These are phyloP conservation scores for Paracentrotus lividus DNA, from an alignment of 53 echinoderm and acorn worm species.

Conservation along the genomic window DNA sequence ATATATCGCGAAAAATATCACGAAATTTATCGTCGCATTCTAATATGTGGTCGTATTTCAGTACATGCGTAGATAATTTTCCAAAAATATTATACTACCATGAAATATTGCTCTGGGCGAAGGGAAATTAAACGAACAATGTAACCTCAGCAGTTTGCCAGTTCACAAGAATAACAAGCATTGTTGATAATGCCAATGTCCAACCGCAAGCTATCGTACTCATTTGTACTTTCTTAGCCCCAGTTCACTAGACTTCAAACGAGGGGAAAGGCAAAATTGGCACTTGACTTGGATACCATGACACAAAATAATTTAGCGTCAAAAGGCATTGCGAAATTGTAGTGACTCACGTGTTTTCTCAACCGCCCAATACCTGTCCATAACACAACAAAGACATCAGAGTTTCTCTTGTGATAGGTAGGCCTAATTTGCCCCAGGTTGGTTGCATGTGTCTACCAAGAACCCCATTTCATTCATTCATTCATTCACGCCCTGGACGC, in stretches of 20 bases:
- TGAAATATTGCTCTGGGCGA: neutral
- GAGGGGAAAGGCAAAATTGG: constrained; percentile 35
- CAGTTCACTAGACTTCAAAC: constrained; percentile 35
- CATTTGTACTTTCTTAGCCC: constrained; percentile 32
- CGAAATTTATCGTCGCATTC: neutral
- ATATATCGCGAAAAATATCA: neutral
- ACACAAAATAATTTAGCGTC: constrained; percentile 45
- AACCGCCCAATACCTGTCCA: constrained; percentile 39
- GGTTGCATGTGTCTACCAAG: neutral
- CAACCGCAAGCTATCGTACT: constrained; percentile 31
- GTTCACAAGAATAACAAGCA: constrained; percentile 34
- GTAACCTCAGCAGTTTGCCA: neutral
- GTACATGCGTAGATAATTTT: no score
- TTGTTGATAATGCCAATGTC: constrained; percentile 6
- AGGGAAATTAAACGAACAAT: constrained; percentile 35
- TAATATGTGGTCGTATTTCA: neutral
- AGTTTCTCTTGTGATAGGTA: constrained; percentile 25
- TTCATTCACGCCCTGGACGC: constrained; percentile 28
- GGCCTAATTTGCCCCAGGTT: constrained; percentile 26
- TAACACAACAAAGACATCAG: constrained; percentile 43
- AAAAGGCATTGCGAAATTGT: constrained; percentile 27
- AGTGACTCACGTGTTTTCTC: constrained; percentile 59
- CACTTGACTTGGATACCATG: constrained; percentile 52
- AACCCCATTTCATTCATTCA: neutral
- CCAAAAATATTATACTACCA: neutral